Percentiles rank a stretch among this genome's conserved stretches.
Conservation (phyloP, 2,888 invertebrate genomes). For the Crioceris asparagi region DNA sequence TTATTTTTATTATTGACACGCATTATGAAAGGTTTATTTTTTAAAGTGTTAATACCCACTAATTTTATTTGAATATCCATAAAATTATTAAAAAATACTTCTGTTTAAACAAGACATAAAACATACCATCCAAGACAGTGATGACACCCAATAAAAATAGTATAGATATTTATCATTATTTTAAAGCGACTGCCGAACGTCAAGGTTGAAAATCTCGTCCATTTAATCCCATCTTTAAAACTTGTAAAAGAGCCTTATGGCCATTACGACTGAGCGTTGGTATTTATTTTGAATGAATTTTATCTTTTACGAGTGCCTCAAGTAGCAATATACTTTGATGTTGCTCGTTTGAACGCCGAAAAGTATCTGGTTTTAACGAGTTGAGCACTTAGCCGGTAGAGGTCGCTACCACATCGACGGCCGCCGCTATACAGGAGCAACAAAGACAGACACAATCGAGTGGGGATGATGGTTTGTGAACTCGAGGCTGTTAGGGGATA, state of each 20-base stretch:
- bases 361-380: conserved; percentile 40
- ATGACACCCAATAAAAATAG: too few relatives aligned
- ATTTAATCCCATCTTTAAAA: background rate
- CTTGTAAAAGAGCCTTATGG: conserved; percentile 14
- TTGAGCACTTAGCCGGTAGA: conserved; percentile 39
- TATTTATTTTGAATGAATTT: conserved; percentile 34
- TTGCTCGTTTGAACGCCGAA: conserved; percentile 45
- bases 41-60: too few relatives aligned
- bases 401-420: conserved; percentile 37
- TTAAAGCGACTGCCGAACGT: too few relatives aligned
- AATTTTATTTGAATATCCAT: too few relatives aligned
- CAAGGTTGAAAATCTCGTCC: background rate
- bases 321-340: conserved; percentile 39
- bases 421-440: conserved; percentile 16
- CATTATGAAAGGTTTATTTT: too few relatives aligned
- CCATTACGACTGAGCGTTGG: conserved; percentile 20
- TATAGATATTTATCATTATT: too few relatives aligned
- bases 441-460: conserved; percentile 23
- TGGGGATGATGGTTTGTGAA: conserved; percentile 19
- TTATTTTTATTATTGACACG: too few relatives aligned
- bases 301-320: conserved; percentile 33
- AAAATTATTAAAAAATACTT: too few relatives aligned
- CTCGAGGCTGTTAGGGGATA: conserved; percentile 33
- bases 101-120: too few relatives aligned
- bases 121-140: too few relatives aligned